These are phyloP conservation scores for Ormyrus labotus DNA, from an alignment of 2,888 invertebrate species.

Conservation along the genomic window DNA sequence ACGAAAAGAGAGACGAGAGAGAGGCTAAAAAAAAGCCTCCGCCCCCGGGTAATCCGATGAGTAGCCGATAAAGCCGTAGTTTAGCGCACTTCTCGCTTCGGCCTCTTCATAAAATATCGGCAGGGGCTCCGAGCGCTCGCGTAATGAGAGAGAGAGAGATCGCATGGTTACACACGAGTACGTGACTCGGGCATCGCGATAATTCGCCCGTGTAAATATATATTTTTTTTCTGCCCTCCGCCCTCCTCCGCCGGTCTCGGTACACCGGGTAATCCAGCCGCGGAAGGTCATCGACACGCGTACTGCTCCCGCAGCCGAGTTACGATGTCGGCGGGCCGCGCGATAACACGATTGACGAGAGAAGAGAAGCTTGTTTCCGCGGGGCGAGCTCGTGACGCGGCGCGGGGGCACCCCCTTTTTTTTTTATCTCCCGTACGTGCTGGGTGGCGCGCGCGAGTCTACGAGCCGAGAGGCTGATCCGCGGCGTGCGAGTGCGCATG, in stretches of 20 bases:
- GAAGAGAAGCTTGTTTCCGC: neutral
- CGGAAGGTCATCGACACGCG: conserved; percentile 44
- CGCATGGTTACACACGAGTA: conserved; percentile 41
- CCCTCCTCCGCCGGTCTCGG: neutral
- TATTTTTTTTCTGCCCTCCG: conserved; percentile 16
- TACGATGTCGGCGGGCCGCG: conserved; percentile 1
- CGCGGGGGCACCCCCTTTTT: neutral
- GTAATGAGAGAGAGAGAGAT: conserved; percentile 36
- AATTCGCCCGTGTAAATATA: conserved; percentile 38
- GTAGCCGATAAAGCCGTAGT: conserved; percentile 11
- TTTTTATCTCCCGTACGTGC: conserved; percentile 36
- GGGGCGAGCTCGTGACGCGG: neutral
- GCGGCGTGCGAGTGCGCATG: neutral
- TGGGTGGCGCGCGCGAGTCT: neutral
- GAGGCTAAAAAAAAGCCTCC: neutral
- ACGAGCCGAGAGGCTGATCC: neutral
- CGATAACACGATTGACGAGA: neutral
- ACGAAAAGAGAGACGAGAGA: neutral
- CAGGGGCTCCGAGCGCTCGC: neutral
- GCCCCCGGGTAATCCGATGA: conserved; percentile 17
- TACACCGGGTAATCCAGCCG: conserved; percentile 19
- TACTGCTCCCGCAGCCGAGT: neutral
- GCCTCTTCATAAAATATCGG: conserved; percentile 42
- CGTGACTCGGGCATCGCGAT: conserved; percentile 45
- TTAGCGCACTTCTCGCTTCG: neutral